Evolutionary conservation across 2,797 vertebrate genomes (phyloP), one percentile per base, ranked within the genome.

Genomic region (Thalassophryne amazonica): DNA sequence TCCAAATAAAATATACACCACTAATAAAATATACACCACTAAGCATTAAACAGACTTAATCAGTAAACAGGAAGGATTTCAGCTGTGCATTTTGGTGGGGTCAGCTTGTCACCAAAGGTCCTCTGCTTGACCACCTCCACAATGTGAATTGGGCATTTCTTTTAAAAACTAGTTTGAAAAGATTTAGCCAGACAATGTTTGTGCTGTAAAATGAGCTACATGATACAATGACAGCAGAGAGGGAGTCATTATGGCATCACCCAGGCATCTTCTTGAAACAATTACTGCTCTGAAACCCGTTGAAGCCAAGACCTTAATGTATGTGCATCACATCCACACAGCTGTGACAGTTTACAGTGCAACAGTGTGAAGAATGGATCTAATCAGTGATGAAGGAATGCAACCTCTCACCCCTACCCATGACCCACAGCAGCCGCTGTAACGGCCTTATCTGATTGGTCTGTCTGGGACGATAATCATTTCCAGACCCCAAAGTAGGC

Each of bases 391-490:
- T 30, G 38, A n/a, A 74, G 74, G 87, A 88, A 90, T 88, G 78
- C 39, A 68, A 88, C 78, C 86, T 68, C 43, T 78, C 48, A 85
- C 80, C 82, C 69, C 60, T 60, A 66, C 63, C 78, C 68, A 35
- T 63, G 82, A 79, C 78, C 82, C 70, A 60, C 57, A 55, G 67
- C 65, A 43, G 67, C 63, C 72, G 30, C 76, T 68, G 60, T 5
- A 49, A 71, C 49, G 21, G 72, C 51, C 55, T 86, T 86, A 88
- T 88, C 86, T 85, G 84, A 85, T 86, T 78, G 79, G 75, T 70
- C 81, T 65, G 82, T 88, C 84, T 84, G 73, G 79, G 43, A 47
- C 40, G 4, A 25, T 88, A 88, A 88, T 85, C 63, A 72, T 55
- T 88, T 80, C 84, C 86, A 88, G 84, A 86, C 59, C 42, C 48